Conservation (phyloP, 2,888 invertebrate species). For the Spilarctia lutea region DNA sequence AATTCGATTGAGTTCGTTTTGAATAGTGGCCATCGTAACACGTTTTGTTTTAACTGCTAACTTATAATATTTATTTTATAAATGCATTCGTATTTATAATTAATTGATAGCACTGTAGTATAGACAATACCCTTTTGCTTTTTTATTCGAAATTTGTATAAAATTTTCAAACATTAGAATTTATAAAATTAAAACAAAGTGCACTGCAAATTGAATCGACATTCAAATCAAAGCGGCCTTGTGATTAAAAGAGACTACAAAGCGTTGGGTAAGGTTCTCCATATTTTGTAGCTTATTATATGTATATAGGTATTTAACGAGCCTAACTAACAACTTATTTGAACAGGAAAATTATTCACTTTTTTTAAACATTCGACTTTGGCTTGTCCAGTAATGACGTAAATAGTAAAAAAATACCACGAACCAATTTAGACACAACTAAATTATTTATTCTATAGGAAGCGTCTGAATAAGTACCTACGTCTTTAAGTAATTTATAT, state of each 20-base stretch:
- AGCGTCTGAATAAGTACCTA: not conserved
- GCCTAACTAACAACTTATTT: not conserved
- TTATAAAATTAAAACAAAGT: not conserved
- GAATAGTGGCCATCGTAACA: not conserved
- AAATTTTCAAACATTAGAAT: not conserved
- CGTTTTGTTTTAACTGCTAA: not conserved
- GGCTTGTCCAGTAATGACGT: not conserved
- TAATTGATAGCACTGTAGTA: not conserved
- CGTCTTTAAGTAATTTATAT: not conserved
- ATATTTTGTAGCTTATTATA: not conserved
- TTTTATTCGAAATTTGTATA: not conserved
- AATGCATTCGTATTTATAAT: not conserved
- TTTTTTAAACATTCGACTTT: not conserved
- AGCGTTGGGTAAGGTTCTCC: not conserved
- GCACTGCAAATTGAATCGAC: not conserved
- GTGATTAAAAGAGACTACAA: not conserved
- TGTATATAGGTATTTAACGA: not conserved
- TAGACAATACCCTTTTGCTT: not conserved
- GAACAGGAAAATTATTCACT: not conserved
- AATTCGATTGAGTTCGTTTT: not conserved
- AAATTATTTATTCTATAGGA: not conserved
- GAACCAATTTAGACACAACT: not conserved
- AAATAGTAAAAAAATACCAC: not conserved
- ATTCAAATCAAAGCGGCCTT: not conserved
- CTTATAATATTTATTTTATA: not conserved